Conservation (phyloP, 2,797 vertebrate species). For the Nannoperca obscura region DNA sequence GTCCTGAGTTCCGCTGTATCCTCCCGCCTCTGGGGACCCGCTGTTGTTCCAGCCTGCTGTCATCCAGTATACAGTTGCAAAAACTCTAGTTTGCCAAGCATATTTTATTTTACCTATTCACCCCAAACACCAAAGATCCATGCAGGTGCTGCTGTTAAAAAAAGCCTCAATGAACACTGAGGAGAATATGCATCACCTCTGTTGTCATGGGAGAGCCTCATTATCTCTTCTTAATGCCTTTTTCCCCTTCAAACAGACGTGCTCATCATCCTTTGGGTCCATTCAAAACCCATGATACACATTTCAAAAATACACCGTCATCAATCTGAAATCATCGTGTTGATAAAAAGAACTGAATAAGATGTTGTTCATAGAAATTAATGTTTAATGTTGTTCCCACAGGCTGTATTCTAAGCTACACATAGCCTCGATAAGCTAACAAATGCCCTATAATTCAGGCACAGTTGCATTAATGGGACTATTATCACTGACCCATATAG, state of each 20-base stretch:
- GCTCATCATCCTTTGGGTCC: constrained; percentile 9
- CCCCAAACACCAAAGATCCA: constrained; percentile 3
- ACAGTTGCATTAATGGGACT: constrained; percentile 18
- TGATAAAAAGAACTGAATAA: constrained; percentile 19
- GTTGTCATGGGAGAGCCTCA: constrained; percentile 12
- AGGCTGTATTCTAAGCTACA: constrained; percentile 12
- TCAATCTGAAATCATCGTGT: constrained; percentile 22
- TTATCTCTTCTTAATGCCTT: constrained; percentile 14
- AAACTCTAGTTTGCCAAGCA: constrained; percentile 10
- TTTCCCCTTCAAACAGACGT: constrained; percentile 18
- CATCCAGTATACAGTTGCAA: constrained; percentile 40
- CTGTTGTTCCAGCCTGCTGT: constrained; percentile 59
- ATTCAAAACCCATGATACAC: constrained; percentile 24
- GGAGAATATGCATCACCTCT: constrained; percentile 24
- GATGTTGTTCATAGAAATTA: constrained; percentile 24
- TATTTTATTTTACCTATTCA: background rate
- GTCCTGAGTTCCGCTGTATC: constrained; percentile 51
- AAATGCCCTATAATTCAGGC: constrained; percentile 35
- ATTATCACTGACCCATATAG: constrained; percentile 52
- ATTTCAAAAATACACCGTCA: constrained; percentile 25
- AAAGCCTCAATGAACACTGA: constrained; percentile 10
- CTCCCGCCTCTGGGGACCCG: constrained; percentile 49
- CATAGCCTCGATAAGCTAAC: constrained; percentile 5
- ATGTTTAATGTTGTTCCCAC: constrained; percentile 30
- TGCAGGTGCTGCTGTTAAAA: background rate